Conservation (phyloP, 1,140 invertebrate genomes). For the Aphidius gifuensis region DNA sequence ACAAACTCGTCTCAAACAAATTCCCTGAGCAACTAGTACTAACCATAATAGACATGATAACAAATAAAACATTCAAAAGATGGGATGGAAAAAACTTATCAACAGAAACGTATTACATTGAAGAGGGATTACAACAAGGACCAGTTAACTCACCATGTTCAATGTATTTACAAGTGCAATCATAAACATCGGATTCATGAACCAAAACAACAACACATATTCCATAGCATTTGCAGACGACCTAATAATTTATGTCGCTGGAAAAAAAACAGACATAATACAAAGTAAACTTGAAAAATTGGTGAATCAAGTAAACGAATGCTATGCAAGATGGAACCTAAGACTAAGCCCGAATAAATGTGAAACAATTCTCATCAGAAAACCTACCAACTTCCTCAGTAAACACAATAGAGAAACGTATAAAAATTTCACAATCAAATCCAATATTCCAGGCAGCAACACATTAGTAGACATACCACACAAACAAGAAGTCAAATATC, state of each 20-base stretch:
- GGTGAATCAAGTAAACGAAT: slow-evolving; percentile 13
- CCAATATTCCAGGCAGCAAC: neutral
- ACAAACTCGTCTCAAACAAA: neutral
- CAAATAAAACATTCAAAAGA: neutral
- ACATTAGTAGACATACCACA: neutral
- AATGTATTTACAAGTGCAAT: slow-evolving; percentile 16
- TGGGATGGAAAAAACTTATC: neutral
- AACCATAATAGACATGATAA: neutral
- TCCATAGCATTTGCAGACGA: slow-evolving; percentile 23
- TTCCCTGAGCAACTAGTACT: neutral
- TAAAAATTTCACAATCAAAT: slow-evolving; percentile 9
- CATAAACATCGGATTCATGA: slow-evolving; percentile 11
- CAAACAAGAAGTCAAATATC: slow-evolving; percentile 9
- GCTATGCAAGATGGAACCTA: slow-evolving; percentile 20
- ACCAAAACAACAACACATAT: neutral
- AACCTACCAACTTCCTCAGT: neutral
- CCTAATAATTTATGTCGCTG: slow-evolving; percentile 10
- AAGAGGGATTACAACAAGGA: slow-evolving; percentile 26
- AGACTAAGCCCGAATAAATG: slow-evolving; percentile 17
- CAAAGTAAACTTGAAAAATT: slow-evolving; percentile 15
- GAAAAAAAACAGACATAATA: neutral
- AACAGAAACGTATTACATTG: neutral
- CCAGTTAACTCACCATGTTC: slow-evolving; percentile 26
- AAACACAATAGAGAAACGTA: neutral
- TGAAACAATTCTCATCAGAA: slow-evolving; percentile 25